Evolutionary conservation across 2,797 vertebrate species (phyloP), one percentile per base, ranked within the genome.

Genomic region (Sparus aurata): DNA sequence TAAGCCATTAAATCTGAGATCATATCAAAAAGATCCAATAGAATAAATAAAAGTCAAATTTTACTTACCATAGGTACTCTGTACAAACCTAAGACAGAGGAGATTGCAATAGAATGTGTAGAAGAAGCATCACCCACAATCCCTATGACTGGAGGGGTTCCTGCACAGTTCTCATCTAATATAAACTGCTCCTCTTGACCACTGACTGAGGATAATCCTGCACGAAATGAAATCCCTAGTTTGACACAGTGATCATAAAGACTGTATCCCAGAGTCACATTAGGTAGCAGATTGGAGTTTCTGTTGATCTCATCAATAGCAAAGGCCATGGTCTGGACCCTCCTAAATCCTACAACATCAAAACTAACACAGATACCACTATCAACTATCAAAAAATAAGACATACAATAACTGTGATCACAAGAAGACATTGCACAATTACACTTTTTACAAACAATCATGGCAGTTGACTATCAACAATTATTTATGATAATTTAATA

Each of bases 271-370:
- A 55, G 54, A 55, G 54, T 55, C 54, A 55, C 23, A 55, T 55
- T 55, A 12, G 54, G 80, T 2, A 95, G 84, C 49, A 94, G 38
- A 13, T 85, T 71, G 0, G 75, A 45, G 77, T 91, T 89, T 30
- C 57, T 91, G 87, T 95, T 95, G 73, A 95, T 93, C 75, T 95
- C 93, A 43, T 95, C 84, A 43, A 94, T 85, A 16, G 93, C 89
- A 83, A 93, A 95, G 16, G 82, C 91, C 94, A 95, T 94, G 20
- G 92, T 91, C 72, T 89, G 84, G n/a, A 86, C 92, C 30, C 83
- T 76, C 52, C 88, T 85, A 45, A 93, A 92, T 13, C 85, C 91
- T 77, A 70, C 16, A 66, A 88, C 67, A 60, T 93, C 83, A 81
- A 95, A 88, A 61, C 93, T 94, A 82, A 65, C 41, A 69, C 2